phyloP scores from a whole-genome alignment of 2,113 vertebrate genomes.

The Zeus faber region DNA sequence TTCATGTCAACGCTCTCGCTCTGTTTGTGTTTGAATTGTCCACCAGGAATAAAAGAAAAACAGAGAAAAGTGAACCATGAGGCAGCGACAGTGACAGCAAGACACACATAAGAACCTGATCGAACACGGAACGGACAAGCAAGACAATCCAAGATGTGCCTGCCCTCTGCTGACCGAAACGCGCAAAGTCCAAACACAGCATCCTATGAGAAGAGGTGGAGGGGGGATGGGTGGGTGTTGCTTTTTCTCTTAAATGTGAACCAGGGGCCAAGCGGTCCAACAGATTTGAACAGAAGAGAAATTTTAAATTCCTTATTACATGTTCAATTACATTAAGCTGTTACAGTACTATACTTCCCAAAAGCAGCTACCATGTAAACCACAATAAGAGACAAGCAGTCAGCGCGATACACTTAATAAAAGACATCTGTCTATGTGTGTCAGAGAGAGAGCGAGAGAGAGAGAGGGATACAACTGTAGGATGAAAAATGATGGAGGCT shows the following conservation, averaged over 20 bases:
- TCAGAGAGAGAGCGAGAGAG: not conserved
- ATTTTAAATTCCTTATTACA: constrained; percentile 14
- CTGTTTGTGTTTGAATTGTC: constrained; percentile 77
- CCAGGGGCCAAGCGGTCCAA: constrained; percentile 15
- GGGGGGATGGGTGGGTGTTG: constrained; percentile 4
- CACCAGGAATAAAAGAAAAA: constrained; percentile 42
- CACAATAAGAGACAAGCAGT: constrained; percentile 6
- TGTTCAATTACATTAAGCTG: constrained; percentile 38
- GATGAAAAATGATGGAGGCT: not conserved
- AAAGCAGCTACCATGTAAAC: constrained; percentile 21
- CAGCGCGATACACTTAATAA: not conserved
- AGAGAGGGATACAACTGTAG: not conserved
- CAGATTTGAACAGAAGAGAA: constrained; percentile 19
- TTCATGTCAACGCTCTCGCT: constrained; percentile 70
- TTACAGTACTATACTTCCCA: constrained; percentile 10
- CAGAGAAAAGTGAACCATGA: constrained; percentile 21
- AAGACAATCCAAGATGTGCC: constrained; percentile 29
- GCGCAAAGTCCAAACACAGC: constrained; percentile 30
- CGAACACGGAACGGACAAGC: no score
- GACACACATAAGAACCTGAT: no score
- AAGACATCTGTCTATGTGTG: not conserved
- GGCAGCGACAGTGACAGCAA: constrained; percentile 35
- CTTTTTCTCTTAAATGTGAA: constrained; percentile 18
- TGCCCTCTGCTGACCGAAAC: constrained; percentile 64
- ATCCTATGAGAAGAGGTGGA: not conserved